Percentiles rank a stretch among this genome's conserved stretches.
phyloP scores from a whole-genome alignment of 23 tunicate genomes.

The Ascidia mentula region DNA sequence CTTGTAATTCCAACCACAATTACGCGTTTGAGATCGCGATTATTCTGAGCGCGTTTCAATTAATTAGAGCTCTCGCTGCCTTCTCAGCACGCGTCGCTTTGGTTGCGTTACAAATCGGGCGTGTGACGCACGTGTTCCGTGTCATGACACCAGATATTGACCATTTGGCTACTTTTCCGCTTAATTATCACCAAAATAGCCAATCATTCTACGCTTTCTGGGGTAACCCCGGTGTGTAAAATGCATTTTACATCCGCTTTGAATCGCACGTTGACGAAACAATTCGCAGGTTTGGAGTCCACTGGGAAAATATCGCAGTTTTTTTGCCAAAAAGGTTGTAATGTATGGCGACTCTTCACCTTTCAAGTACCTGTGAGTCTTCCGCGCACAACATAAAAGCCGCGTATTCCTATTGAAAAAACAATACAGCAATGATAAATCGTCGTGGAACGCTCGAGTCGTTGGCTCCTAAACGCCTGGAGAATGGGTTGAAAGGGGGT shows the following conservation, averaged over 20 bases:
- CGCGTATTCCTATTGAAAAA: not conserved
- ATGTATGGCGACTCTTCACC: too few species aligned
- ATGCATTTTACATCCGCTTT: not conserved
- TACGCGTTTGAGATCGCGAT: not conserved
- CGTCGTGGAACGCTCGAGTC: not conserved
- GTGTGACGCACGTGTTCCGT: slow-evolving; percentile 1
- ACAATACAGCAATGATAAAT: not conserved
- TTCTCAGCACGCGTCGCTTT: slow-evolving; percentile 3
- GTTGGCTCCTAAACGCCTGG: slow-evolving; percentile 14
- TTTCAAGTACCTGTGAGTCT: not conserved
- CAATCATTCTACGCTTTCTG: not conserved
- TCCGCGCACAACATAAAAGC: not conserved
- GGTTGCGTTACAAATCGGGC: not conserved
- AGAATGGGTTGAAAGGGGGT: too few species aligned
- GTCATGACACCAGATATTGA: not conserved
- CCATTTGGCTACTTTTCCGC: not conserved
- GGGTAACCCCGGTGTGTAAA: not conserved
- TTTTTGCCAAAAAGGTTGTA: too few species aligned
- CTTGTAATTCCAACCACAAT: not conserved
- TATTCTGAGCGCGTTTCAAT: not conserved
- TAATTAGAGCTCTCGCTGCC: not conserved
- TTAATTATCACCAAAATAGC: not conserved
- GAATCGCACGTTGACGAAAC: too few species aligned
- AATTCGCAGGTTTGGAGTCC: too few species aligned
- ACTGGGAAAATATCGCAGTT: too few species aligned